Evolutionary conservation across 2,113 vertebrate genomes (phyloP).

Genomic region (Mugil cephalus): DNA sequence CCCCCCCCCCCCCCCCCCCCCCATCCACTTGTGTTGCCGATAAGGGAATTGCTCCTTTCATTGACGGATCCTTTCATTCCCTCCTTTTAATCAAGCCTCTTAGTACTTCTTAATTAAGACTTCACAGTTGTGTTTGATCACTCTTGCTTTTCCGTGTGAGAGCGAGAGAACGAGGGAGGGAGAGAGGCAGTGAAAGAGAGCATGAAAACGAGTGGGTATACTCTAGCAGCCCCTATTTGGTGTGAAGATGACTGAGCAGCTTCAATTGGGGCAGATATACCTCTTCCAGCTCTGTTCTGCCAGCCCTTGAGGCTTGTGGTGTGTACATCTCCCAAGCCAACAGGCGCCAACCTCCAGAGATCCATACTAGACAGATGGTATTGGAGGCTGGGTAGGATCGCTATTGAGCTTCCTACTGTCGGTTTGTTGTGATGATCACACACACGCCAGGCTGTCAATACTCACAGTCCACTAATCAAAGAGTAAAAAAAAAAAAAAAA

Average conservation of each 20-base stretch:
- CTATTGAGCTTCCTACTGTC: constrained; percentile 74
- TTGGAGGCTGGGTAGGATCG: constrained; percentile 66
- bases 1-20: constrained; percentile 33
- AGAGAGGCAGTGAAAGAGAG: constrained; percentile 45
- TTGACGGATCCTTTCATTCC: constrained; percentile 77
- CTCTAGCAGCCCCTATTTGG: constrained; percentile 53
- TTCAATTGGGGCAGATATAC: constrained; percentile 76
- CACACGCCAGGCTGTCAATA: constrained; percentile 75
- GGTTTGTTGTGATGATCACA: constrained; percentile 78
- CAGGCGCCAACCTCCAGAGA: constrained; percentile 77
- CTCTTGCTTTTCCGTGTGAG: constrained; percentile 50
- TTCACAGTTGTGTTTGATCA: constrained; percentile 84
- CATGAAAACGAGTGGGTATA: constrained; percentile 53
- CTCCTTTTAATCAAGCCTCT: constrained; percentile 83
- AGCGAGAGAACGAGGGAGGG: constrained; percentile 19
- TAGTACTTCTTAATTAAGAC: constrained; percentile 86
- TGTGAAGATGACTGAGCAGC: constrained; percentile 79
- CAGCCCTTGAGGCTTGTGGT: constrained; percentile 70
- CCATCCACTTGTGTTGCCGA: constrained; percentile 67
- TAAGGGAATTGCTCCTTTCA: constrained; percentile 81
- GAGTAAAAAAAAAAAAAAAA: constrained; percentile 28
- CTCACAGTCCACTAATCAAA: constrained; percentile 80
- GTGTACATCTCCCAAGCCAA: constrained; percentile 70
- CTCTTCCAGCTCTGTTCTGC: constrained; percentile 68
- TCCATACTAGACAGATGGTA: constrained; percentile 85